A percentile compares a stretch with the other conserved stretches of the same genome.
Conservation (phyloP, 2,113 vertebrate species). For the Marmota flaviventris region DNA sequence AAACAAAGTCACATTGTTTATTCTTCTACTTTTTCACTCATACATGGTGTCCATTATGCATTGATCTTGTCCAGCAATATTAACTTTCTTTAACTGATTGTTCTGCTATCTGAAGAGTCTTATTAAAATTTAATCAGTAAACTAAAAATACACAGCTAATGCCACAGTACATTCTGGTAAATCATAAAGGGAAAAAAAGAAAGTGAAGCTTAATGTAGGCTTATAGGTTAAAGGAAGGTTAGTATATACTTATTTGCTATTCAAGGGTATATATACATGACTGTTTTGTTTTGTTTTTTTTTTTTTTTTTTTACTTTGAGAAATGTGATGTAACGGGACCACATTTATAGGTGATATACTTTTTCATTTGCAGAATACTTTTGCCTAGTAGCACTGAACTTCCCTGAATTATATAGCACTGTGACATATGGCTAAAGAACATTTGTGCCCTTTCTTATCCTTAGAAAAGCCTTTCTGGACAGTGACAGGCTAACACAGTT, state of each 20-base stretch:
- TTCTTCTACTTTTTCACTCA: slow-evolving; percentile 69
- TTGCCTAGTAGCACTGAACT: slow-evolving; percentile 9
- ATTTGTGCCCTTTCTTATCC: neutral
- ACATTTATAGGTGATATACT: neutral
- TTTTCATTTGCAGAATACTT: slow-evolving; percentile 58
- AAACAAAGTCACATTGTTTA: slow-evolving; percentile 67
- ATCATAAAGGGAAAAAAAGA: slow-evolving; percentile 70
- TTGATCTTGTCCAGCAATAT: slow-evolving; percentile 76
- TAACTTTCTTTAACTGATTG: slow-evolving; percentile 79
- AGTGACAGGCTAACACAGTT: neutral
- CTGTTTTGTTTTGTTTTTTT: slow-evolving; percentile 26
- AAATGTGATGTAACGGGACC: slow-evolving; percentile 36
- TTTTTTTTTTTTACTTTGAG: slow-evolving; percentile 29
- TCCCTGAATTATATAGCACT: neutral
- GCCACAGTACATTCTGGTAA: slow-evolving; percentile 74
- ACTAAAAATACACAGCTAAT: slow-evolving; percentile 82
- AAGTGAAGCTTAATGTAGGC: slow-evolving; percentile 59
- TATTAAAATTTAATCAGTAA: slow-evolving; percentile 83
- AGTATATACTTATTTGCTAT: slow-evolving; percentile 49
- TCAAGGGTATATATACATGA: slow-evolving; percentile 28
- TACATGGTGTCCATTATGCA: slow-evolving; percentile 71
- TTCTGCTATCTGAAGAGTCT: slow-evolving; percentile 67
- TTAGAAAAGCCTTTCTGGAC: slow-evolving; percentile 44
- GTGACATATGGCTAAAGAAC: neutral
- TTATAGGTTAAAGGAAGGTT: slow-evolving; percentile 71